Evolutionary conservation across 64 coral and sea anemone genomes (phyloP).

Genomic region (Cladopsammia gracilis): DNA sequence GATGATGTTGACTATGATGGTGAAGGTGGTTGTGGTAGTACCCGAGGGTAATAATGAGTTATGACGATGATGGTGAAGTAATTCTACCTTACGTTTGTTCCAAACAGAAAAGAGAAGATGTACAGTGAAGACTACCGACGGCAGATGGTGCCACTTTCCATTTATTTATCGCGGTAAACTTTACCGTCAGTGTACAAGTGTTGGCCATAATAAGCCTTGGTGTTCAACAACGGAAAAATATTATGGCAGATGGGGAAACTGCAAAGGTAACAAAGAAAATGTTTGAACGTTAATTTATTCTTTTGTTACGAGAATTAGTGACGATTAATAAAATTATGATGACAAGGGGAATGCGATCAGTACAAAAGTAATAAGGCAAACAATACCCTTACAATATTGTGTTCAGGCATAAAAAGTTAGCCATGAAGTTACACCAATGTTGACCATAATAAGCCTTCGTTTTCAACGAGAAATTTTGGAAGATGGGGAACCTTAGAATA

Average conservation of each 20-base stretch:
- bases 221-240: neutral
- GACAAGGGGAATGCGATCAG: too few species aligned
- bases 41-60: too few species aligned
- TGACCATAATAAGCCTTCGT: neutral
- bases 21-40: too few species aligned
- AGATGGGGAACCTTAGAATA: constrained; percentile 1
- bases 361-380: too few species aligned
- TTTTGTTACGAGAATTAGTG: too few species aligned
- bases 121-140: neutral
- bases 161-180: constrained; percentile 10
- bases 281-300: too few species aligned
- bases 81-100: neutral
- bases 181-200: neutral
- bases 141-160: constrained; percentile 11
- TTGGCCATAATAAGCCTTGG: neutral
- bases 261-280: neutral
- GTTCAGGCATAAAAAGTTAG: too few species aligned
- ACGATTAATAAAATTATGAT: too few species aligned
- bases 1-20: too few species aligned
- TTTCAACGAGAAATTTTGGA: neutral
- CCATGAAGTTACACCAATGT: neutral
- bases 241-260: neutral
- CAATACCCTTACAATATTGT: too few species aligned
- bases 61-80: neutral
- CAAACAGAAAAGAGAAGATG: neutral